These are phyloP conservation scores for Meloe dianella DNA, from an alignment of 2,888 invertebrate species.

Conservation along the genomic window DNA sequence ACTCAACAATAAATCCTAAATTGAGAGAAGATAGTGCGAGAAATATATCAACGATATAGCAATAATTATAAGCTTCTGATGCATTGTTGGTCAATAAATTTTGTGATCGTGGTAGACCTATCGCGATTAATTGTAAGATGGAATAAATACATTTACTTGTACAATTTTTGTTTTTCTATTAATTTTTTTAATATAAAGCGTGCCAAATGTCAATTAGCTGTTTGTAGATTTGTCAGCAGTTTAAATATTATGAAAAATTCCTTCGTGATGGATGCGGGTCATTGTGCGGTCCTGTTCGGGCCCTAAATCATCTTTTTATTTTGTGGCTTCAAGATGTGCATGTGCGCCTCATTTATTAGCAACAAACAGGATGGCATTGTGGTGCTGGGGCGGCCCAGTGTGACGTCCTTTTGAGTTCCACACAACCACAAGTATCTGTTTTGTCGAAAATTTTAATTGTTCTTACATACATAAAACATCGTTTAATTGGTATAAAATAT, in stretches of 20 bases:
- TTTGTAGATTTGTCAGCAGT: slow-evolving; percentile 13
- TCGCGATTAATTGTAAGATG: not conserved
- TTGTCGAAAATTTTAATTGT: slow-evolving; percentile 38
- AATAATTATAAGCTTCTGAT: slow-evolving; percentile 51
- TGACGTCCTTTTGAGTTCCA: slow-evolving; percentile 23
- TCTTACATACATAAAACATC: slow-evolving; percentile 34
- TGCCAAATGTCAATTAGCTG: slow-evolving; percentile 1
- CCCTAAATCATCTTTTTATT: slow-evolving; percentile 37
- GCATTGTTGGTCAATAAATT: slow-evolving; percentile 40
- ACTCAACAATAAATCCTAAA: slow-evolving; percentile 52
- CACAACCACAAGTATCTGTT: slow-evolving; percentile 26
- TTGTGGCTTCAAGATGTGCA: slow-evolving; percentile 29
- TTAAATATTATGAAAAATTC: slow-evolving; percentile 32
- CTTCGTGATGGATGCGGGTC: slow-evolving; percentile 2
- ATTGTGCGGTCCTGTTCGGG: slow-evolving; percentile 19
- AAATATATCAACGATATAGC: slow-evolving; percentile 54
- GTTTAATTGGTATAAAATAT: slow-evolving; percentile 34
- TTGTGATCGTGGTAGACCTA: slow-evolving; percentile 2
- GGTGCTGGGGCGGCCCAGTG: slow-evolving; percentile 24
- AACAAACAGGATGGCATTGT: slow-evolving; percentile 28
- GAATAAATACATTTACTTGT: not conserved
- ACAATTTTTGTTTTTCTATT: not conserved
- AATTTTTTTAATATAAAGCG: not conserved
- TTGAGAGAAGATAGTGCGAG: slow-evolving; percentile 50
- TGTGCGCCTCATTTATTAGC: slow-evolving; percentile 35